These are phyloP conservation scores for Cryptotermes secundus DNA, from an alignment of 1,140 invertebrate species.

Conservation along the genomic window DNA sequence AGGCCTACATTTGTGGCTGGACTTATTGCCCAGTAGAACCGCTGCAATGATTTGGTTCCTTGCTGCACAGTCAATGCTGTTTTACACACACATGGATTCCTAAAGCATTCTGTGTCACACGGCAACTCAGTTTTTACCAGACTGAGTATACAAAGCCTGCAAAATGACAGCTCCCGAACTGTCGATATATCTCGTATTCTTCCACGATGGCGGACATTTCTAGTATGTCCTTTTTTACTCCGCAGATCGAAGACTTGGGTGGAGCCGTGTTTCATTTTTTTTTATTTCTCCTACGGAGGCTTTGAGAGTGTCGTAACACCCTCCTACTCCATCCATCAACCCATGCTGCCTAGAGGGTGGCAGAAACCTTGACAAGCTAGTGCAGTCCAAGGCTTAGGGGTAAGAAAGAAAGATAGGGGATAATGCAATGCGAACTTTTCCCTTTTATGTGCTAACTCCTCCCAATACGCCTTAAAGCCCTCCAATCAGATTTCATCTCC, in stretches of 20 bases:
- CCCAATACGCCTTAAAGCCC: not conserved
- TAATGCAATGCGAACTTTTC: not conserved
- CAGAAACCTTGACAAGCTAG: not conserved
- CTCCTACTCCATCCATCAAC: not conserved
- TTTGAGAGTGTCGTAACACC: not conserved
- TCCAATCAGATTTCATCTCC: constrained; percentile 2
- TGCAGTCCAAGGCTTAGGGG: not conserved
- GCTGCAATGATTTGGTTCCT: not conserved
- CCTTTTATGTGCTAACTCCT: not conserved
- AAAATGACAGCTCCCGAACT: not conserved
- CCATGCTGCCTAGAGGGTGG: constrained; percentile 3
- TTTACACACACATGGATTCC: not conserved
- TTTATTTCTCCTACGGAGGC: not conserved
- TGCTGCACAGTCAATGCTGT: not conserved
- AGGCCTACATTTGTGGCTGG: not conserved
- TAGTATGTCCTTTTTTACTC: not conserved
- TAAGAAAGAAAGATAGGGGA: not conserved
- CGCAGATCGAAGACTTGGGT: not conserved
- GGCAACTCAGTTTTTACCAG: not conserved
- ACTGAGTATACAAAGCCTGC: not conserved
- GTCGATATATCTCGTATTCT: not conserved
- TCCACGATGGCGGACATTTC: not conserved
- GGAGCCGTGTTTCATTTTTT: constrained; percentile 3
- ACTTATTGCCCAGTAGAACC: not conserved
- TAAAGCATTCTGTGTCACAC: not conserved